Evolutionary conservation across 2,888 invertebrate genomes (phyloP).

Genomic region (Caenorhabditis becei): DNA sequence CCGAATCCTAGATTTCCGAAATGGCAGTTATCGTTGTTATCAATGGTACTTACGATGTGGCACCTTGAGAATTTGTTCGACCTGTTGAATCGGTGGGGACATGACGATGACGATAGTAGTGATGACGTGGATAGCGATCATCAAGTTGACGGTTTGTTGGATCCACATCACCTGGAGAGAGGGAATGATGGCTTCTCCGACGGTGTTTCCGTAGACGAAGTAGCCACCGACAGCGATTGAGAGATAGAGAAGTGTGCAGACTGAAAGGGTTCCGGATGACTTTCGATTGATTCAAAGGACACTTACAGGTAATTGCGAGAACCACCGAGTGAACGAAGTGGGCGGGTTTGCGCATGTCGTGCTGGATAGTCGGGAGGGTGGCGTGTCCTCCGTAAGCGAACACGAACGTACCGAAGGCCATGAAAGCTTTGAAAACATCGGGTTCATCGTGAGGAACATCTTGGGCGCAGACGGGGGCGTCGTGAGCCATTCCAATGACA

Average conservation of each 20-base stretch:
- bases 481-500: conserved; percentile 62
- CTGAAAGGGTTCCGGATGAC: conserved; percentile 33
- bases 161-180: conserved; percentile 68
- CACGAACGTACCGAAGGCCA: conserved; percentile 66
- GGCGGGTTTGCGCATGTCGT: conserved; percentile 72
- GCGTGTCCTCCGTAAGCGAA: conserved; percentile 70
- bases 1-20: conserved; percentile 57
- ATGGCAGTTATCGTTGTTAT: not conserved
- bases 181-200: conserved; percentile 68
- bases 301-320: conserved; percentile 65
- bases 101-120: conserved; percentile 78
- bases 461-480: conserved; percentile 58
- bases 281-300: not conserved
- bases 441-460: conserved; percentile 55
- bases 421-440: conserved; percentile 53
- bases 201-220: conserved; percentile 62
- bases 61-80: conserved; percentile 75
- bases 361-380: conserved; percentile 73
- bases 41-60: conserved; percentile 70
- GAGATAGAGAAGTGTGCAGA: conserved; percentile 61
- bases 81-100: conserved; percentile 79
- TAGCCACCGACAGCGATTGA: conserved; percentile 61
- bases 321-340: conserved; percentile 68
- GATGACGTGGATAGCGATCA: conserved; percentile 81
- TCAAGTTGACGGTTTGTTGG: conserved; percentile 74